These are phyloP conservation scores for Bombus vancouverensis DNA, from an alignment of 1,140 invertebrate genomes.

Conservation along the genomic window DNA sequence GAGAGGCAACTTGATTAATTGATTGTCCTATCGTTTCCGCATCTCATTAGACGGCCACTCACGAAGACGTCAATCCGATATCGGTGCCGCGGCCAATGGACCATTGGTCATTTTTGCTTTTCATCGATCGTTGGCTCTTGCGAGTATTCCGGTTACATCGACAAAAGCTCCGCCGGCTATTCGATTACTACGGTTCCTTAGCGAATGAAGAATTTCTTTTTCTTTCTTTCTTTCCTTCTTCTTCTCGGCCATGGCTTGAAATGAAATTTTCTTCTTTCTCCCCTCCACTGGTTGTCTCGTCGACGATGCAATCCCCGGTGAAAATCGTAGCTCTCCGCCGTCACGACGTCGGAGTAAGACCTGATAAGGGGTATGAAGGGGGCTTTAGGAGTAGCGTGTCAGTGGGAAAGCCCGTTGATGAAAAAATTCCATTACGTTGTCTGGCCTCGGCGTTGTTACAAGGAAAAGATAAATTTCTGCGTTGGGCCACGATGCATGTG, in stretches of 20 bases:
- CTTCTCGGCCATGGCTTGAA: not conserved
- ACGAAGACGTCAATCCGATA: slow-evolving; percentile 26
- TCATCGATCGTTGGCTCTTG: slow-evolving; percentile 48
- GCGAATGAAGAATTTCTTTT: slow-evolving; percentile 13
- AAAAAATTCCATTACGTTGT: slow-evolving; percentile 77
- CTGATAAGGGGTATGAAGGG: slow-evolving; percentile 66
- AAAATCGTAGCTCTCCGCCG: slow-evolving; percentile 33
- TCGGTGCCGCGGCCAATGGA: not conserved
- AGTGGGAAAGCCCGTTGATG: slow-evolving; percentile 69
- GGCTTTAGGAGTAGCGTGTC: slow-evolving; percentile 62
- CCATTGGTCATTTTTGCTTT: not conserved
- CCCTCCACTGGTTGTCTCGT: not conserved
- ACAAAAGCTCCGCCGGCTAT: slow-evolving; percentile 21
- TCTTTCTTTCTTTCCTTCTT: not conserved
- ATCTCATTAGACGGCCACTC: not conserved
- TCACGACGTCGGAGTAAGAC: slow-evolving; percentile 5
- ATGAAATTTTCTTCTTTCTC: slow-evolving; percentile 18
- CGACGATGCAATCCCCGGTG: slow-evolving; percentile 17
- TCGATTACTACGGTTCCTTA: slow-evolving; percentile 28
- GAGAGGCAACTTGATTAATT: slow-evolving; percentile 6
- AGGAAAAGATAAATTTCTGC: slow-evolving; percentile 71
- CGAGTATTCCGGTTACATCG: slow-evolving; percentile 29
- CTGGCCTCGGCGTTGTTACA: slow-evolving; percentile 63
- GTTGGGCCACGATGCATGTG: not conserved
- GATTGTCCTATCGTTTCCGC: slow-evolving; percentile 14